Evolutionary conservation across 2,113 vertebrate species (phyloP).

Genomic region (Pterophyllum scalare): DNA sequence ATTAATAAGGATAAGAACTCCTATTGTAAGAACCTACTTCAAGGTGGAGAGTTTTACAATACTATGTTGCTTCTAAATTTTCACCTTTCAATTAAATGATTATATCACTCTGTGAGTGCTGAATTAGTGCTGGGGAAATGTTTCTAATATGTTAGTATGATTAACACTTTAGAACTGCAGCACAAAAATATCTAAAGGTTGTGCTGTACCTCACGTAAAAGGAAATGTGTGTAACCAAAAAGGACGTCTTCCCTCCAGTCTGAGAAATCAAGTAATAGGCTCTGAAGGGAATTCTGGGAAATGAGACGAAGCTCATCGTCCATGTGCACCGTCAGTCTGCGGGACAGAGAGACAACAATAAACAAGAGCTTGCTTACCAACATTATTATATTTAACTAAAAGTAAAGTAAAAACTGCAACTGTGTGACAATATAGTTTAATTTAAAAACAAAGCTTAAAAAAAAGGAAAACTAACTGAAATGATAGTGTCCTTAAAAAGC

Average conservation of each 20-base stretch:
- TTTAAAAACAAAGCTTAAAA: background rate
- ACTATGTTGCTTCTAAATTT: background rate
- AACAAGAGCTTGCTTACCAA: background rate
- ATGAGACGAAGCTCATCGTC: slow-evolving; percentile 98
- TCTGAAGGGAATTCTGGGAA: slow-evolving; percentile 97
- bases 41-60: background rate
- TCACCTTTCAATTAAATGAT: background rate
- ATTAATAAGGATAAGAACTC: background rate
- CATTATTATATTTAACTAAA: background rate
- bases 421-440: background rate
- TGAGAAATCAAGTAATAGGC: slow-evolving; percentile 94
- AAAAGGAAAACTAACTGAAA: background rate
- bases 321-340: slow-evolving; percentile 97
- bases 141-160: background rate
- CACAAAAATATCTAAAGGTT: background rate
- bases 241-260: slow-evolving; percentile 98
- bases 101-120: background rate
- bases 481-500: too few relatives aligned
- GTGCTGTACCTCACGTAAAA: slow-evolving; percentile 86
- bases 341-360: background rate
- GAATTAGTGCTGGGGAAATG: background rate
- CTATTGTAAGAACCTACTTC: background rate
- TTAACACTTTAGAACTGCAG: background rate
- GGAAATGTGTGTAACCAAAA: slow-evolving; percentile 96
- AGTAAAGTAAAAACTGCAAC: background rate